Base-by-base conservation (phyloP, 2,797 vertebrate species). In the Poeciliopsis presidionis region DNA sequence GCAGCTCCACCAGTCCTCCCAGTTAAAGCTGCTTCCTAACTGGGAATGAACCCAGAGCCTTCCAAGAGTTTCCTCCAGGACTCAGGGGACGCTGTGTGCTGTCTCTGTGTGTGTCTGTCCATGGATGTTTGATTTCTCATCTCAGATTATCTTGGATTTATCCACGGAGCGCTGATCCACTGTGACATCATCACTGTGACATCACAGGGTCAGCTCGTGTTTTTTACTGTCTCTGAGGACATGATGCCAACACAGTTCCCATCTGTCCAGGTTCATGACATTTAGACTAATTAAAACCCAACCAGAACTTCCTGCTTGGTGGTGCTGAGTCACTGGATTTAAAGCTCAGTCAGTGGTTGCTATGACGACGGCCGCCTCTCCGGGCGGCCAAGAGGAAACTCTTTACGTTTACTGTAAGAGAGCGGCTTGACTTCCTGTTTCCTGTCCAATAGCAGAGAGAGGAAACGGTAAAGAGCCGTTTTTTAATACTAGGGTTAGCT, bases 111-210 rank as follows among this genome's bases (percentile, higher is more conserved):
- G 63, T 25, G 20, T 86, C 51, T 6, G 7, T 41, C 39, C 80
- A 81, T 90, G 79, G 78, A 76, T 88, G 77, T 75, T 80, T 77
- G 87, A 47, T 75, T 53, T 88, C 75, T 86, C 87, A 92, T 91
- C 90, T 87, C 92, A 93, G 91, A 93, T 92, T 93, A 93, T 86
- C 90, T 91, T 90, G 86, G 91, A 94, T 93, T 81, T 86, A 91
- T 92, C 81, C 73, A 81, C 87, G 75, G 18, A 69, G 84, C 76
- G 76, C 82, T 22, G 81, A 70, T 83, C 74, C 85, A 78, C 73
- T 57, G 63, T 91, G 91, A 94, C 89, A 84, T 89, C 90, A 92
- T 16, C 46, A 16, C 28, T 55, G n/a, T 1, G 14, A 51, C 75
- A 78, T 65, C 55, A 59, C 57, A 61, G 12, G 28, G 22, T 57